phyloP scores from a whole-genome alignment of 2,888 invertebrate genomes.

The Acleris holmiana region DNA sequence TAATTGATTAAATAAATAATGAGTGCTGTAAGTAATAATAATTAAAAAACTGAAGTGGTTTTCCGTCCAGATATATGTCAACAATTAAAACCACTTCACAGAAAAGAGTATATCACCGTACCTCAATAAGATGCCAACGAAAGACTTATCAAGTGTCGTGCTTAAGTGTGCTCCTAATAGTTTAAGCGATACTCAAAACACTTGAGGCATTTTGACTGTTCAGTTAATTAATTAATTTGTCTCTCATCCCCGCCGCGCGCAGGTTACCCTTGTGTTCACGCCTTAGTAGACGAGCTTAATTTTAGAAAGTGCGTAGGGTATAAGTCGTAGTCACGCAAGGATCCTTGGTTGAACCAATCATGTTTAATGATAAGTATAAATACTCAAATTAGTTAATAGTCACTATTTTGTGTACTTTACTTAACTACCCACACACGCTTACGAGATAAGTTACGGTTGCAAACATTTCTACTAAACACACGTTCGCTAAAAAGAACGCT shows the following conservation, averaged over 20 bases:
- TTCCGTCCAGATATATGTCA: too few relatives aligned
- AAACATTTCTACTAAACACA: too few relatives aligned
- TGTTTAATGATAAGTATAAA: slow-evolving; percentile 43
- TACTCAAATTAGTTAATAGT: slow-evolving; percentile 17
- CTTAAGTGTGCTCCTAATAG: slow-evolving; percentile 20
- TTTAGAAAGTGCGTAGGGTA: slow-evolving; percentile 65
- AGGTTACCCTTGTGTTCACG: slow-evolving; percentile 35
- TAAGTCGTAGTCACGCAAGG: slow-evolving; percentile 63
- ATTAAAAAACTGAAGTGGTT: too few relatives aligned
- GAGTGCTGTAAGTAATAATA: neutral
- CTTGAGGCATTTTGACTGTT: slow-evolving; percentile 16
- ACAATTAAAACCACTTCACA: too few relatives aligned
- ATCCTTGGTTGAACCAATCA: slow-evolving; percentile 57
- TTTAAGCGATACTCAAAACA: slow-evolving; percentile 26
- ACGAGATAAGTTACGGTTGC: neutral
- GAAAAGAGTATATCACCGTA: neutral
- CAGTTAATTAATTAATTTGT: slow-evolving; percentile 31
- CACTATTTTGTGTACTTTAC: slow-evolving; percentile 8
- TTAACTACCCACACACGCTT: neutral
- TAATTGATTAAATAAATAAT: neutral
- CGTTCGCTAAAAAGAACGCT: neutral
- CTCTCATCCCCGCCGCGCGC: slow-evolving; percentile 24
- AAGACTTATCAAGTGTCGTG: slow-evolving; percentile 11
- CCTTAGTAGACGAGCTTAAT: slow-evolving; percentile 51
- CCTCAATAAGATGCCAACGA: neutral